Evolutionary conservation across 2,888 invertebrate genomes (phyloP).

Genomic region (Conus canariensis): DNA sequence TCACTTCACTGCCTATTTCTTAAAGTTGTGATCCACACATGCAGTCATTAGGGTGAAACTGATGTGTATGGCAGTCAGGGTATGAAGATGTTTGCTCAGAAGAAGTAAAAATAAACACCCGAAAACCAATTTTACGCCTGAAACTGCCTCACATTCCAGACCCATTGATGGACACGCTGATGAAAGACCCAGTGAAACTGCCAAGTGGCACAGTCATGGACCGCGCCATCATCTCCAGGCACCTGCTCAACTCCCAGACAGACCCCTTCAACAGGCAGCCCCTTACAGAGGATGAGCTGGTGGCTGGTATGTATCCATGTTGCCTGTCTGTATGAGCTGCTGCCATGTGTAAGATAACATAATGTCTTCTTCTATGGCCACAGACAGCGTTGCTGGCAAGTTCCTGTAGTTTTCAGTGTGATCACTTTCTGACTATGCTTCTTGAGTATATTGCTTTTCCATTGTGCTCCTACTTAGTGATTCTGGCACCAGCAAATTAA

Average conservation of each 20-base stretch:
- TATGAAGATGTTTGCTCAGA: not conserved
- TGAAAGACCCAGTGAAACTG: constrained; percentile 95
- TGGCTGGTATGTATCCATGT: constrained; percentile 84
- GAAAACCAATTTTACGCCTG: no score
- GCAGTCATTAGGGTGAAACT: no score
- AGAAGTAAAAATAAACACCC: not conserved
- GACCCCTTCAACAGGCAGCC: constrained; percentile 99
- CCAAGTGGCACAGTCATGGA: constrained; percentile 95
- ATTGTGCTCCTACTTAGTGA: no score
- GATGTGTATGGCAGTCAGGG: not conserved
- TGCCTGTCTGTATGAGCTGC: no score
- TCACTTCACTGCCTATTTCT: no score
- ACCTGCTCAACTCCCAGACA: constrained; percentile 95
- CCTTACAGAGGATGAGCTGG: constrained; percentile 94
- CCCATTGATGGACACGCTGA: constrained; percentile 97
- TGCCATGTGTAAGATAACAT: not conserved
- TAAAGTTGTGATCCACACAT: no score
- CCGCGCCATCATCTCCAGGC: constrained; percentile 93
- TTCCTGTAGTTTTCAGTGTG: not conserved
- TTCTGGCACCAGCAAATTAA: no score
- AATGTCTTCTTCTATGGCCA: not conserved
- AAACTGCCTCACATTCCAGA: constrained; percentile 80
- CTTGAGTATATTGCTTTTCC: not conserved
- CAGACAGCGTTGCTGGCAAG: not conserved
- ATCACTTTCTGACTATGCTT: not conserved